Evolutionary conservation across 2,797 vertebrate genomes (phyloP).

Genomic region (Gymnothorax javanicus): DNA sequence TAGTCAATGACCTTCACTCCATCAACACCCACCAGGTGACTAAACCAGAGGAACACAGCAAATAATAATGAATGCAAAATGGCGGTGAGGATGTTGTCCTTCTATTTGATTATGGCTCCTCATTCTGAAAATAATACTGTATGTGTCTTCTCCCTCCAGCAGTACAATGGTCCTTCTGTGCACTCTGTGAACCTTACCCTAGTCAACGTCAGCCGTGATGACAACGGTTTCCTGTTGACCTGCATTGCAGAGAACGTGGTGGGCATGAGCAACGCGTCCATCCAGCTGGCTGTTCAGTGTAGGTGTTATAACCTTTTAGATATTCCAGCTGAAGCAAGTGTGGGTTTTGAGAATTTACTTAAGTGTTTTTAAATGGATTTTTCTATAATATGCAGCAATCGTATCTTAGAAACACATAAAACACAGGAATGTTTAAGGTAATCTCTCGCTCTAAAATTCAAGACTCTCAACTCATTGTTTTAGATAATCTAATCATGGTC

Average conservation of each 20-base stretch:
- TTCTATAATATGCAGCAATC: neutral
- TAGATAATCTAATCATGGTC: neutral
- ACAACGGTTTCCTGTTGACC: conserved; percentile 90
- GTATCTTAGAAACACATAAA: neutral
- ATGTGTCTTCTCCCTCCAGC: conserved; percentile 34
- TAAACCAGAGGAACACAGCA: too few species aligned
- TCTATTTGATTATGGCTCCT: neutral
- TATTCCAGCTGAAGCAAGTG: neutral
- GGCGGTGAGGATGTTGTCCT: neutral
- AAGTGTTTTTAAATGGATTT: neutral
- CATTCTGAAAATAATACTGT: neutral
- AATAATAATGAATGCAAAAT: neutral
- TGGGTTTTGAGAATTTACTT: neutral
- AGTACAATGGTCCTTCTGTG: conserved; percentile 95
- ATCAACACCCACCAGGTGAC: conserved; percentile 95
- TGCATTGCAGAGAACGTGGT: conserved; percentile 97
- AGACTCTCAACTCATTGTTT: neutral
- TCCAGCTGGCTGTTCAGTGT: conserved; percentile 93
- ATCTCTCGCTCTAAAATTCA: neutral
- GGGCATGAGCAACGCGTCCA: conserved; percentile 94
- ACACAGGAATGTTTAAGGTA: neutral
- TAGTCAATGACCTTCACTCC: conserved; percentile 86
- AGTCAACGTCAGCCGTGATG: conserved; percentile 91
- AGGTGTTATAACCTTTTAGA: conserved; percentile 60
- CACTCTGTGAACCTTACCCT: conserved; percentile 96